Conservation (phyloP, 2,888 invertebrate species). For the Anorthoa munda region DNA sequence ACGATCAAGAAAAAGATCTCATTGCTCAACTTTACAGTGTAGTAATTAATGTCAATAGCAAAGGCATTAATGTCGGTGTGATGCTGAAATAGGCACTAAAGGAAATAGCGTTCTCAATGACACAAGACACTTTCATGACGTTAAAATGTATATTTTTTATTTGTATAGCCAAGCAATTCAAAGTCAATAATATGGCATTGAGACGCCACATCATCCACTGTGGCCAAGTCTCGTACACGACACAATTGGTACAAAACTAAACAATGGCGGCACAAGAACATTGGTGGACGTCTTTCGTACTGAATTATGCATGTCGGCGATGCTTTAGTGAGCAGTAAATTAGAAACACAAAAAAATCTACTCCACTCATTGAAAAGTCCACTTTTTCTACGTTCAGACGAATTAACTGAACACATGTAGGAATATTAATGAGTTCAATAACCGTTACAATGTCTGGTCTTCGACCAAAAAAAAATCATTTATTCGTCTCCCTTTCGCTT, state of each 20-base stretch:
- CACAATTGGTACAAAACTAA: slow-evolving; percentile 74
- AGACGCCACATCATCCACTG: slow-evolving; percentile 65
- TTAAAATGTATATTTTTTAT: slow-evolving; percentile 48
- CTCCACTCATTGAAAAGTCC: slow-evolving; percentile 77
- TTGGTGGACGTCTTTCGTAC: slow-evolving; percentile 79
- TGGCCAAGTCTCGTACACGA: slow-evolving; percentile 65
- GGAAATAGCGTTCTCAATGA: slow-evolving; percentile 63
- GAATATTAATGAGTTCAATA: slow-evolving; percentile 69
- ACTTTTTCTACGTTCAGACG: slow-evolving; percentile 77
- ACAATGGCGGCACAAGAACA: slow-evolving; percentile 84
- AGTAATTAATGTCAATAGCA: slow-evolving; percentile 56
- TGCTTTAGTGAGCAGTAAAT: slow-evolving; percentile 84
- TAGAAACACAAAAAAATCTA: slow-evolving; percentile 81
- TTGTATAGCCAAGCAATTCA: slow-evolving; percentile 41
- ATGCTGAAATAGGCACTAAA: slow-evolving; percentile 55
- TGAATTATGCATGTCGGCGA: slow-evolving; percentile 88
- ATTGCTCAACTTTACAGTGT: slow-evolving; percentile 46
- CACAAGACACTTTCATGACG: slow-evolving; percentile 50
- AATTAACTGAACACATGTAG: slow-evolving; percentile 69
- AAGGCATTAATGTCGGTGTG: slow-evolving; percentile 42
- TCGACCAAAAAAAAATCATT: slow-evolving; percentile 71
- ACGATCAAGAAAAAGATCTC: slow-evolving; percentile 54
- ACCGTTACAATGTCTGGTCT: slow-evolving; percentile 71
- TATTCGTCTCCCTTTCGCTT: slow-evolving; percentile 57
- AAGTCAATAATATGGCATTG: slow-evolving; percentile 65